These are phyloP conservation scores for Pipistrellus pygmaeus DNA, from an alignment of 2,797 vertebrate species.

Conservation along the genomic window DNA sequence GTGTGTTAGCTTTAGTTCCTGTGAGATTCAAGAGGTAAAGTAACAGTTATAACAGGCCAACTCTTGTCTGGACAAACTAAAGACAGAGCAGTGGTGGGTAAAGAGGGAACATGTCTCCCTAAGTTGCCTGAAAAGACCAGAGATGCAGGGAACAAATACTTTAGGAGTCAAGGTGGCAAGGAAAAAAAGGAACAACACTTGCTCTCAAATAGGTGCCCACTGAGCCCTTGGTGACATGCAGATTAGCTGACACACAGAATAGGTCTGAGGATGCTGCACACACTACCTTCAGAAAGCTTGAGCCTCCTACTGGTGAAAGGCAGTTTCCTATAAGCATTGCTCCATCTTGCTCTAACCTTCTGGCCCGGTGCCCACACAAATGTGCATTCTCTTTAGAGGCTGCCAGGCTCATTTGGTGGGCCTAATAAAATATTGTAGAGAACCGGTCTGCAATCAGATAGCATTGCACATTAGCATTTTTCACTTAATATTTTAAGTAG, in stretches of 20 bases:
- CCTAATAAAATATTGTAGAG: constrained; percentile 5
- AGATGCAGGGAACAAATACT: constrained; percentile 15
- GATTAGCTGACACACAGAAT: neutral
- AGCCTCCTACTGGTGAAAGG: neutral
- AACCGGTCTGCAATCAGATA: neutral
- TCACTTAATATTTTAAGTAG: constrained; percentile 10
- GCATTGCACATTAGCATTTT: neutral
- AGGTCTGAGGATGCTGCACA: neutral
- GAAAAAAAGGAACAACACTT: constrained; percentile 42
- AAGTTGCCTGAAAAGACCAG: neutral
- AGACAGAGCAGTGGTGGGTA: neutral
- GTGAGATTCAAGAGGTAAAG: constrained; percentile 33
- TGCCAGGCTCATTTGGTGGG: neutral
- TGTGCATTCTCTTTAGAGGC: neutral
- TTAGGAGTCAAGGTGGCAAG: neutral
- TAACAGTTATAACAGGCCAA: constrained; percentile 5
- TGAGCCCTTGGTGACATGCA: neutral
- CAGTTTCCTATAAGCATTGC: neutral
- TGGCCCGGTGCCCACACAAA: neutral
- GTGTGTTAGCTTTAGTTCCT: constrained; percentile 46
- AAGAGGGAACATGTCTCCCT: neutral
- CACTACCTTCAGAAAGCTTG: neutral
- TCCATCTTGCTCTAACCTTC: neutral
- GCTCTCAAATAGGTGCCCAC: neutral
- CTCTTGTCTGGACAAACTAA: constrained; percentile 24